phyloP scores from a whole-genome alignment of 1,140 invertebrate genomes.

The Aphelenchoides fujianensis region DNA sequence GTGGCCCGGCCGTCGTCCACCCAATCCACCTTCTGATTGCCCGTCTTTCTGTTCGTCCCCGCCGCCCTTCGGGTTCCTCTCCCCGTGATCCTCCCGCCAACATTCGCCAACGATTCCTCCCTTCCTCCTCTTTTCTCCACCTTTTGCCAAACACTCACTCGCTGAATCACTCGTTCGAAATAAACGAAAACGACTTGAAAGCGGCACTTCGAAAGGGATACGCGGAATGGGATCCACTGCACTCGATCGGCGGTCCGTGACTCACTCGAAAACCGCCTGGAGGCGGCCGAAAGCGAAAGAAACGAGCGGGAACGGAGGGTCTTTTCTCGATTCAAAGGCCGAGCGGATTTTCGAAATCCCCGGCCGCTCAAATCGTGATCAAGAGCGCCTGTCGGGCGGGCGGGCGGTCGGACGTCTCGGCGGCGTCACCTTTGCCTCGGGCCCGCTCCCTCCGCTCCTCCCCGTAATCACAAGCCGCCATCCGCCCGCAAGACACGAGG shows the following conservation, averaged over 20 bases:
- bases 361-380: not conserved
- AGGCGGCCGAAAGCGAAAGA: too few relatives aligned
- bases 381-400: not conserved
- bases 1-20: constrained; percentile 47
- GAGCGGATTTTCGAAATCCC: not conserved
- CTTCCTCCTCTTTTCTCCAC: too few relatives aligned
- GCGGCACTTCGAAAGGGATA: too few relatives aligned
- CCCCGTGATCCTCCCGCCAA: not conserved
- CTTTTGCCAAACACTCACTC: too few relatives aligned
- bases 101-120: too few relatives aligned
- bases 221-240: too few relatives aligned
- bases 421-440: not conserved
- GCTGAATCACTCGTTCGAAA: too few relatives aligned
- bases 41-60: not conserved
- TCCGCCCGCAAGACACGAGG: not conserved
- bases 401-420: not conserved
- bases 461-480: not conserved
- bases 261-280: too few relatives aligned
- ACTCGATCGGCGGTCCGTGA: too few relatives aligned
- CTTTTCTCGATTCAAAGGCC: too few relatives aligned
- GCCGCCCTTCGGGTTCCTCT: not conserved
- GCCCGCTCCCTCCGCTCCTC: not conserved
- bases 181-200: too few relatives aligned
- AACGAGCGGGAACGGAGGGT: too few relatives aligned
- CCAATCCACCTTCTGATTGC: not conserved